These are phyloP conservation scores for Neostethus bicornis DNA, from an alignment of 2,797 vertebrate genomes.

Conservation along the genomic window DNA sequence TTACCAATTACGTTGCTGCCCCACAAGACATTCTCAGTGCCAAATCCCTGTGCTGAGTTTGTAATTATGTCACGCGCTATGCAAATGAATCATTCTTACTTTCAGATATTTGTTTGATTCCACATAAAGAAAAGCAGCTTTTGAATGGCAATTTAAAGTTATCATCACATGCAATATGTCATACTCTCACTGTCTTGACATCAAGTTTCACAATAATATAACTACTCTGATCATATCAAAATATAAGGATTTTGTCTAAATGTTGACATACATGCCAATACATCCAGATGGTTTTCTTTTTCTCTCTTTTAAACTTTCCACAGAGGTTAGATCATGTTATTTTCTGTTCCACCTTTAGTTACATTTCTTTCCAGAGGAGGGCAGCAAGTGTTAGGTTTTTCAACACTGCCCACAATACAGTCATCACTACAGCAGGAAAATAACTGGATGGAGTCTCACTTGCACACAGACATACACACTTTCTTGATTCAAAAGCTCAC, in stretches of 20 bases:
- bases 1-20: background rate
- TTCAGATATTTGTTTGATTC: background rate
- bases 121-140: background rate
- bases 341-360: background rate
- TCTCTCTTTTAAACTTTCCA: background rate
- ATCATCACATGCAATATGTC: background rate
- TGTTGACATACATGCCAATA: background rate
- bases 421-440: constrained; percentile 44
- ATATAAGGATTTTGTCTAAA: too few species aligned
- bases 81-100: background rate
- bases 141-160: background rate
- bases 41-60: background rate
- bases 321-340: background rate
- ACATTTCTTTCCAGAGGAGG: constrained; percentile 55
- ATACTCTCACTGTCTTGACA: background rate
- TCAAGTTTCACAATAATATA: background rate
- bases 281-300: background rate
- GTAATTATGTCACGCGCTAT: background rate
- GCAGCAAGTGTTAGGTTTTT: constrained; percentile 29
- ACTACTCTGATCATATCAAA: too few species aligned
- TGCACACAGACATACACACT: constrained; percentile 11
- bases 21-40: background rate
- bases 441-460: constrained; percentile 28
- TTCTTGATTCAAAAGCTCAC: constrained; percentile 12
- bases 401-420: constrained; percentile 19